Evolutionary conservation across 1,140 invertebrate genomes (phyloP).

Genomic region (Papilio glaucus): DNA sequence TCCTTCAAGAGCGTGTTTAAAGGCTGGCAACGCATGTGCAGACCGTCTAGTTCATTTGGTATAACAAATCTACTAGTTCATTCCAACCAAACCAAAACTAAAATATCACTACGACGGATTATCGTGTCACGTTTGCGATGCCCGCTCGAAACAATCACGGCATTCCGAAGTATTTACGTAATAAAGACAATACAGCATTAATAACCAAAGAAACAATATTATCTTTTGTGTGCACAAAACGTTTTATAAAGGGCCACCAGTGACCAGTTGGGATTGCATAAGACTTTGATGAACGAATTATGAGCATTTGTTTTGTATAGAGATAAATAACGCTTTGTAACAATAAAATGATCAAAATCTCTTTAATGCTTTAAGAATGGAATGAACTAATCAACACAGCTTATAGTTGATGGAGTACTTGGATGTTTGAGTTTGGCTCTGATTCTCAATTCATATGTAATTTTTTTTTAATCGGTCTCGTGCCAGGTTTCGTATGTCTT

Average conservation of each 20-base stretch:
- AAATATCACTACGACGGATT: too few relatives aligned
- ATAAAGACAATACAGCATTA: constrained; percentile 7
- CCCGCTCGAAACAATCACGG: background rate
- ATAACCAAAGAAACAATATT: constrained; percentile 9
- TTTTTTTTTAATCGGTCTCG: too few relatives aligned
- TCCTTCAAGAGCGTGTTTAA: too few relatives aligned
- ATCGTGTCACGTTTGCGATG: background rate
- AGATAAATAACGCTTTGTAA: background rate
- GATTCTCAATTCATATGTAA: too few relatives aligned
- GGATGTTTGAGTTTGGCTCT: too few relatives aligned
- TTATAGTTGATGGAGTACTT: background rate
- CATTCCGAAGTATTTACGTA: background rate
- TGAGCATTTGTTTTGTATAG: constrained; percentile 11
- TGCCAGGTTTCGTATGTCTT: too few relatives aligned
- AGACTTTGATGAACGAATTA: background rate
- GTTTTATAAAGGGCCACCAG: background rate
- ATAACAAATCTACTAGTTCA: too few relatives aligned
- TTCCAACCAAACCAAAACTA: too few relatives aligned
- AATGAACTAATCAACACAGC: background rate
- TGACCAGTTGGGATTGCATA: constrained; percentile 6
- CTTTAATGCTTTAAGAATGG: background rate
- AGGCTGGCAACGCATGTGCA: too few relatives aligned
- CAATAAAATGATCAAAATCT: background rate
- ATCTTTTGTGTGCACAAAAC: constrained; percentile 7
- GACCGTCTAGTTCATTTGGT: too few relatives aligned